Evolutionary conservation across 1,140 invertebrate genomes (phyloP).

Genomic region (Trissolcus basalis): DNA sequence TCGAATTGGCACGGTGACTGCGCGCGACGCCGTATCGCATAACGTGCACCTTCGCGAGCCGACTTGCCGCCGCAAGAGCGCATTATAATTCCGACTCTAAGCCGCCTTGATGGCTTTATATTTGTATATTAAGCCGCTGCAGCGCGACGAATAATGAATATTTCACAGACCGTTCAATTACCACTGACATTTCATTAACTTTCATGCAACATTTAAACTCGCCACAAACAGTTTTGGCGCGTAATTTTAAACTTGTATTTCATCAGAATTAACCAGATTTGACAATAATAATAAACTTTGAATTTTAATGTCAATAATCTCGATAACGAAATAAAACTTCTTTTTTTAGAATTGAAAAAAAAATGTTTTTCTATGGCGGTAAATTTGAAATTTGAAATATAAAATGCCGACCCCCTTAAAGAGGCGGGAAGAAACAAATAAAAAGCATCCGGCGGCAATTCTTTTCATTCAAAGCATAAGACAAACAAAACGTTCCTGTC

Average conservation of each 20-base stretch:
- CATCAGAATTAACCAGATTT: no score
- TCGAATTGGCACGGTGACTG: slow-evolving; percentile 46
- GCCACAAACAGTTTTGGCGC: no score
- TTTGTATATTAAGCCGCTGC: slow-evolving; percentile 29
- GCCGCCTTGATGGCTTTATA: slow-evolving; percentile 43
- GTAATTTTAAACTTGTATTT: no score
- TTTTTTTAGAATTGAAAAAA: no score
- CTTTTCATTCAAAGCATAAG: not conserved
- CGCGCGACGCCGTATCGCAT: slow-evolving; percentile 45
- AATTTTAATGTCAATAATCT: no score
- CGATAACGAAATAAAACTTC: no score
- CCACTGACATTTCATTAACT: slow-evolving; percentile 15
- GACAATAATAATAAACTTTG: no score
- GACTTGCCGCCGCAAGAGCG: slow-evolving; percentile 5
- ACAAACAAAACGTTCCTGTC: not conserved
- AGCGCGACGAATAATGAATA: slow-evolving; percentile 17
- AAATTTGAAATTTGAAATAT: no score
- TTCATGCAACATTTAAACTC: not conserved
- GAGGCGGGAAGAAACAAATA: no score
- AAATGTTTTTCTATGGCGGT: no score
- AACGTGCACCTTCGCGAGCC: slow-evolving; percentile 15
- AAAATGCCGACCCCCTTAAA: no score
- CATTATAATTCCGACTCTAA: slow-evolving; percentile 10
- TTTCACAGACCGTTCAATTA: slow-evolving; percentile 6
- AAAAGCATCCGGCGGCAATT: not conserved